phyloP scores from a whole-genome alignment of 2,113 vertebrate species.

The Corynorhinus townsendii region DNA sequence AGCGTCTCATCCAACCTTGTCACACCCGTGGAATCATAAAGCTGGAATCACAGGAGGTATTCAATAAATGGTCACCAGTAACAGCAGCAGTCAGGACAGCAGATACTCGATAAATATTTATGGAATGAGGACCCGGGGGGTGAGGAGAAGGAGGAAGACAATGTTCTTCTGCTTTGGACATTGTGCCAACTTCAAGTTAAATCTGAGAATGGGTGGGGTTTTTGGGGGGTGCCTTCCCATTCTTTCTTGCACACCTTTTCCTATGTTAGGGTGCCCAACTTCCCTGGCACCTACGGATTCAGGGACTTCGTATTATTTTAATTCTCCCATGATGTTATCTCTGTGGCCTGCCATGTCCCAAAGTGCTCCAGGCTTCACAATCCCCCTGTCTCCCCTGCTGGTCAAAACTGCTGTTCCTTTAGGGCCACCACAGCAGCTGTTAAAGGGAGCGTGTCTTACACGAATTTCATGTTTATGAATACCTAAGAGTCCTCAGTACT shows the following conservation, averaged over 20 bases:
- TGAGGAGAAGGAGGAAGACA: neutral
- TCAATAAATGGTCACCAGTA: neutral
- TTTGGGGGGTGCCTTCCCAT: neutral
- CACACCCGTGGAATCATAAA: neutral
- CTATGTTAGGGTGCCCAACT: rapidly evolving
- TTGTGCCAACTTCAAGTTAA: neutral
- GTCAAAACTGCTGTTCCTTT: neutral
- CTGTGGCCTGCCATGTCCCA: neutral
- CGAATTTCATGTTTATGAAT: neutral
- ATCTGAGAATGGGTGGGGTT: neutral
- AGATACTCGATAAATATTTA: neutral
- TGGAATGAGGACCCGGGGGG: neutral
- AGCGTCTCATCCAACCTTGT: neutral
- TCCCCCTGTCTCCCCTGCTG: neutral
- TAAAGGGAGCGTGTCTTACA: neutral
- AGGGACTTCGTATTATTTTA: neutral
- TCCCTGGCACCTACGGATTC: neutral
- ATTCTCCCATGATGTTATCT: neutral
- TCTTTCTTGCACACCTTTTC: neutral
- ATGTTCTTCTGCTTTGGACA: neutral
- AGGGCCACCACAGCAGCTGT: neutral
- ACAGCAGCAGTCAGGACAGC: neutral
- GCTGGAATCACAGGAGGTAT: neutral
- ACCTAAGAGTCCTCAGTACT: neutral
- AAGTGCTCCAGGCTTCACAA: neutral